phyloP scores from a whole-genome alignment of 2,888 invertebrate species.

The Endotricha flammealis region DNA sequence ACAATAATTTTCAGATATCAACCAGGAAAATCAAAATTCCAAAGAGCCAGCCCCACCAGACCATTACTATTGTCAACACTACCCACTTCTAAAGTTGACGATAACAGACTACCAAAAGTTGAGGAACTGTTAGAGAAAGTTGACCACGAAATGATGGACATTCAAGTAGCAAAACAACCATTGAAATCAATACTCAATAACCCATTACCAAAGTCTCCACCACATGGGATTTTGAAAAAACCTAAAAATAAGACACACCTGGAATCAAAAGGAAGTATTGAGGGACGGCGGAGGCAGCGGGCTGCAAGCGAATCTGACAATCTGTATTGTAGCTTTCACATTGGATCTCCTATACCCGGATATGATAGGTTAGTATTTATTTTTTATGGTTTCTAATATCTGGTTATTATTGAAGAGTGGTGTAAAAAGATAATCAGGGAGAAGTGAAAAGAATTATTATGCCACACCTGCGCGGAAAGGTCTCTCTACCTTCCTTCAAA shows the following conservation, averaged over 20 bases:
- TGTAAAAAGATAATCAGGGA: too few species aligned
- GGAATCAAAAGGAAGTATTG: constrained; percentile 42
- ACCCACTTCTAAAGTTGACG: constrained; percentile 61
- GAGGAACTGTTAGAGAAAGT: constrained; percentile 66
- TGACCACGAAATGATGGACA: constrained; percentile 65
- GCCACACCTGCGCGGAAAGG: too few species aligned
- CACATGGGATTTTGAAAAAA: constrained; percentile 65
- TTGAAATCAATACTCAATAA: constrained; percentile 72
- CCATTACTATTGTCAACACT: constrained; percentile 57
- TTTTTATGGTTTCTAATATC: too few species aligned
- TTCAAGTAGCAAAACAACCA: constrained; percentile 55
- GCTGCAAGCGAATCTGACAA: constrained; percentile 74
- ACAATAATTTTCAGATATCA: constrained; percentile 40
- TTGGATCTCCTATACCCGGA: constrained; percentile 49
- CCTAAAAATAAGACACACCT: constrained; percentile 53
- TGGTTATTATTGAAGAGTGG: too few species aligned
- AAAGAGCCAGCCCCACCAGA: constrained; percentile 55
- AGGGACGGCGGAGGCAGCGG: constrained; percentile 65
- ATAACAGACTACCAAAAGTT: constrained; percentile 62
- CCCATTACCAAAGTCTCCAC: constrained; percentile 53
- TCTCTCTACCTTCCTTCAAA: too few species aligned
- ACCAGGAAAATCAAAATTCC: constrained; percentile 54
- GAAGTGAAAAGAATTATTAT: too few species aligned
- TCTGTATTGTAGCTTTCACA: constrained; percentile 46
- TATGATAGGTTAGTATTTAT: constrained; percentile 55